These are phyloP conservation scores for Homalodisca vitripennis DNA, from an alignment of 1,140 invertebrate species.

Conservation along the genomic window DNA sequence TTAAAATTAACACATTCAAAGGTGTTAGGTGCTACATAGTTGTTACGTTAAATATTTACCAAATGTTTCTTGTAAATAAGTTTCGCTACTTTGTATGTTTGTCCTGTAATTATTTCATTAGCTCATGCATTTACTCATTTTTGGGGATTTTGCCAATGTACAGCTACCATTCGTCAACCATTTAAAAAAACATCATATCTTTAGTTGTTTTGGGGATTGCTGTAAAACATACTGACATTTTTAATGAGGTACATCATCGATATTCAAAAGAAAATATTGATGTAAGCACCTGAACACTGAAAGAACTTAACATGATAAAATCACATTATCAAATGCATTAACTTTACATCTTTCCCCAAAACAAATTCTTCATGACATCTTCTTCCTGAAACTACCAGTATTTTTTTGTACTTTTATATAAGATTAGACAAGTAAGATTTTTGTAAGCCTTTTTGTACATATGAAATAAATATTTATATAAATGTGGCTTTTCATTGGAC, in stretches of 20 bases:
- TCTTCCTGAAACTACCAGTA: constrained; percentile 6
- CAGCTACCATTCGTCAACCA: not conserved
- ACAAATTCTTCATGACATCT: not conserved
- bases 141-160: constrained; percentile 2
- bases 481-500: not conserved
- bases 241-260: too few species aligned
- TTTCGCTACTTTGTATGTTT: constrained; percentile 13
- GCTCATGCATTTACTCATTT: not conserved
- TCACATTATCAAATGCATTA: too few species aligned
- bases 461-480: constrained; percentile 19
- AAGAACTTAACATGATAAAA: too few species aligned
- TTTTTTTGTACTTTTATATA: constrained; percentile 18
- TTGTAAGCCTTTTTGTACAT: constrained; percentile 18
- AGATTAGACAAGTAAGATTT: constrained; percentile 13
- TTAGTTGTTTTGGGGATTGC: too few species aligned
- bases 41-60: not conserved
- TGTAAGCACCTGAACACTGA: too few species aligned
- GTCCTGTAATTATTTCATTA: not conserved
- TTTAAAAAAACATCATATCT: too few species aligned
- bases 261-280: too few species aligned
- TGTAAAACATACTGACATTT: too few species aligned
- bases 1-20: too few species aligned
- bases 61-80: constrained; percentile 11
- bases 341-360: too few species aligned
- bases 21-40: constrained; percentile 14